Evolutionary conservation across 2,797 vertebrate genomes (phyloP), one percentile per base, ranked within the genome.

Genomic region (Sparidentex hasta): DNA sequence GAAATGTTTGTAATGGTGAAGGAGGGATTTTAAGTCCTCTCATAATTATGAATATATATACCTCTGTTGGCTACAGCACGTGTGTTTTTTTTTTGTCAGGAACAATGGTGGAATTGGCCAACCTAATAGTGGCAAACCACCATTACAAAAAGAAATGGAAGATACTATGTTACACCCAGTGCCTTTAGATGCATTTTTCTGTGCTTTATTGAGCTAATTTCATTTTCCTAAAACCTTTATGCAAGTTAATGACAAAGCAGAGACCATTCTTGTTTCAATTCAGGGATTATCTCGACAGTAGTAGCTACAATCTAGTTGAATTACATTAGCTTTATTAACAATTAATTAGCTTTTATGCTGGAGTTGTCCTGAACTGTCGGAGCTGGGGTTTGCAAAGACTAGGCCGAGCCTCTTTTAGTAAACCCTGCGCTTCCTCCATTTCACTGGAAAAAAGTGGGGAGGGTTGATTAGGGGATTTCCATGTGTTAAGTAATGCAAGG

Each of bases 391-490:
- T 75, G 76, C 56, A 68, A 46, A 65, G 74, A 21, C 72, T 44
- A 65, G 79, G 74, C 71, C 71, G 38, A 38, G 38, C 8, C 8
- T 38, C 20, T 27, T 63, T 68, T 7, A 50, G 23, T 74, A 72
- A 88, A 87, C 80, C 72, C 80, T 50, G 57, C 62, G 66, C 76
- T 88, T 88, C 78, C 76, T 76, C 78, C 76, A 79, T 88, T 81
- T 82, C 71, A 29, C 48, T 78, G 87, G 82, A 86, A 90, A 90
- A 74, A 65, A 87, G 81, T 46, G 46, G 82, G 80, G 67, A 78
- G 80, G 75, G 81, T 80, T 86, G 86, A 90, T 91, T 69, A 73
- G 91, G 91, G 94, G 93, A 93, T 94, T 95, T 94, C 93, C 94
- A 89, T 71, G 87, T 90, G 88, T 85, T 86, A 86, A 94, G 91